Base-by-base conservation (phyloP, 2,797 vertebrate species). In the Sebastes kiyomatsui region DNA sequence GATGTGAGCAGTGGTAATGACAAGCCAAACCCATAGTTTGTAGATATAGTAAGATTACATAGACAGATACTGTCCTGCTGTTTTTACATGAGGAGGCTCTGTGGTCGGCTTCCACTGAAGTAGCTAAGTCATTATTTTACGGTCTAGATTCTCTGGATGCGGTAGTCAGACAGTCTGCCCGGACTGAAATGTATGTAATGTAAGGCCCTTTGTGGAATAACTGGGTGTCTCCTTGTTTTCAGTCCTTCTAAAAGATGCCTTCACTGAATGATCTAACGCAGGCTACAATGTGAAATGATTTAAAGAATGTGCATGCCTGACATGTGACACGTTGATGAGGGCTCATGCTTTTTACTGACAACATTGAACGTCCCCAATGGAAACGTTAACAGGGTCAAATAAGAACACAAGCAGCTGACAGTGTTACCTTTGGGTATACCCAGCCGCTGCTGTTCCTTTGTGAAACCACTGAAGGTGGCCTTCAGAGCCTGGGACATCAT, bases 401-500 rank as follows among this genome's bases (percentile, higher is more conserved):
- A 25, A 71, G 60, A 82, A 68, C 9, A 65, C 12, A 27, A 33
- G 42, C 73, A 67, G 55, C 16, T 67, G 61, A 71, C 20, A 16
- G 55, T 22, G 74, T 81, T 94, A 99, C 99, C 98, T 97, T 99
- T 99, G 77, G 99, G 98, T 80, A 99, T 99, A 80, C 97, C 97
- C 84, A 99, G 96, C 38, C 98, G 94, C 87, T 97, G 98, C 80
- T 99, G 99, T 56, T 99, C 99, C 93, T 99, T 99, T 11, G 97
- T 96, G 61, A 99, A 99, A 81, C 98, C 99, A 0, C 98, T 99
- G 93, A 99, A 99, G 0, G 98, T 99, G 88, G 97, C 98, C 91
- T 98, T 98, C 90, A 99, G 79, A 1, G 99, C 99, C 94, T 99
- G 98, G 73, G 98, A 99, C 99, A 99, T 99, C 98, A 99, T 99